Evolutionary conservation across 92 coral and sea anemone genomes (phyloP).

Genomic region (Porites cylindrica): DNA sequence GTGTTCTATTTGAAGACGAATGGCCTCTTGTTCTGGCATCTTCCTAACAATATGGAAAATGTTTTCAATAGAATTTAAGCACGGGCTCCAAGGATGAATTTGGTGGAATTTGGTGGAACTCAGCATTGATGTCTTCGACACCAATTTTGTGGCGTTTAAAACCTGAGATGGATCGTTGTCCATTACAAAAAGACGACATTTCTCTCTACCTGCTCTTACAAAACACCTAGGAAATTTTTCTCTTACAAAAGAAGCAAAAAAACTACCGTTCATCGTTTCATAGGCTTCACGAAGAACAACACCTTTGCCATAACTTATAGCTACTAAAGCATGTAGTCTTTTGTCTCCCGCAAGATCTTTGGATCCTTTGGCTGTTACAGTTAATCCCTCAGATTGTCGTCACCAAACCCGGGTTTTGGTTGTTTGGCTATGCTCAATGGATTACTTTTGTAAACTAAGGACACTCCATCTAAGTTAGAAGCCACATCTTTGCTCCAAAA

Average conservation of each 20-base stretch:
- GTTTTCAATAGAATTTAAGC: conserved; percentile 18
- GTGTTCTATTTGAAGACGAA: conserved; percentile 4
- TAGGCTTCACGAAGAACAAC: conserved; percentile 46
- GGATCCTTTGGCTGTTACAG: conserved; percentile 66
- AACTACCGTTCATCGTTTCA: conserved; percentile 60
- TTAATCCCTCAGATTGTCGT: conserved; percentile 57
- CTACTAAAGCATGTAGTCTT: conserved; percentile 64
- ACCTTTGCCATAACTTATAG: conserved; percentile 61
- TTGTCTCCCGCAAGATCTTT: conserved; percentile 71
- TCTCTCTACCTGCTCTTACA: conserved; percentile 51
- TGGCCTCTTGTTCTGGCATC: conserved; percentile 25
- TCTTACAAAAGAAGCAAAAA: conserved; percentile 44
- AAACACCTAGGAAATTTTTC: conserved; percentile 6
- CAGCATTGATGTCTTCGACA: conserved; percentile 51
- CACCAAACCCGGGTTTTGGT: conserved; percentile 60
- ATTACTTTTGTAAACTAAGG: conserved; percentile 54
- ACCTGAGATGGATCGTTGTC: conserved; percentile 75
- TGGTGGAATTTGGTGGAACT: conserved; percentile 50
- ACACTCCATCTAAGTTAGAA: conserved; percentile 54
- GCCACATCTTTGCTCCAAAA: conserved; percentile 54
- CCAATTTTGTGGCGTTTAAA: conserved; percentile 22
- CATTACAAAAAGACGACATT: conserved; percentile 65
- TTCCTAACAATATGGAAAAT: conserved; percentile 33
- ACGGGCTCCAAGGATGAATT: conserved; percentile 47
- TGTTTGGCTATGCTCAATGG: conserved; percentile 34